Conservation (phyloP, 2,888 invertebrate genomes). For the Spialia ferax region DNA sequence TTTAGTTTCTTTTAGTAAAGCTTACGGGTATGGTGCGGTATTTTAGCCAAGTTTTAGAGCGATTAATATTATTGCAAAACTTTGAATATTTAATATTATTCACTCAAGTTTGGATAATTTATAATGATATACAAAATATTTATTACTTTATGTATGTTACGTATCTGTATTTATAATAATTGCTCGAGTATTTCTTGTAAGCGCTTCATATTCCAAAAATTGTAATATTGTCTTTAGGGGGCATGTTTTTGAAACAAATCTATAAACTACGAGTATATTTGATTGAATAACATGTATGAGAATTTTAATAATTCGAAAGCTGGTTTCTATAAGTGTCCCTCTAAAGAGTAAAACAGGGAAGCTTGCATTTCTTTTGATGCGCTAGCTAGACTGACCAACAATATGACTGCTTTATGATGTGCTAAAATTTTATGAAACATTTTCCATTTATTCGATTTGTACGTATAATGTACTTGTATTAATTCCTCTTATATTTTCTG, state of each 20-base stretch:
- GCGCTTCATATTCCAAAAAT: slow-evolving; percentile 11
- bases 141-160: neutral
- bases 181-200: neutral
- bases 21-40: slow-evolving; percentile 38
- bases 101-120: slow-evolving; percentile 10
- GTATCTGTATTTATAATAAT: slow-evolving; percentile 1
- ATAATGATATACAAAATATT: neutral
- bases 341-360: slow-evolving; percentile 60
- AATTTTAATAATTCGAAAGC: too few species aligned
- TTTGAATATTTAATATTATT: slow-evolving; percentile 7
- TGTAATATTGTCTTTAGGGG: neutral
- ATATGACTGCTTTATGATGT: slow-evolving; percentile 67
- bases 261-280: too few species aligned
- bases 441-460: slow-evolving; percentile 30
- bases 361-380: slow-evolving; percentile 69
- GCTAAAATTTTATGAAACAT: slow-evolving; percentile 71
- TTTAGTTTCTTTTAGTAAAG: slow-evolving; percentile 21
- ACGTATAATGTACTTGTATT: slow-evolving; percentile 1
- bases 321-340: neutral
- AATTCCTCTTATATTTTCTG: neutral
- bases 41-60: slow-evolving; percentile 25
- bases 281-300: neutral
- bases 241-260: neutral
- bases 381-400: slow-evolving; percentile 68
- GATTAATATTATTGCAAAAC: slow-evolving; percentile 16